Base-by-base conservation (phyloP, 2,888 invertebrate species). In the Volucella bombylans region DNA sequence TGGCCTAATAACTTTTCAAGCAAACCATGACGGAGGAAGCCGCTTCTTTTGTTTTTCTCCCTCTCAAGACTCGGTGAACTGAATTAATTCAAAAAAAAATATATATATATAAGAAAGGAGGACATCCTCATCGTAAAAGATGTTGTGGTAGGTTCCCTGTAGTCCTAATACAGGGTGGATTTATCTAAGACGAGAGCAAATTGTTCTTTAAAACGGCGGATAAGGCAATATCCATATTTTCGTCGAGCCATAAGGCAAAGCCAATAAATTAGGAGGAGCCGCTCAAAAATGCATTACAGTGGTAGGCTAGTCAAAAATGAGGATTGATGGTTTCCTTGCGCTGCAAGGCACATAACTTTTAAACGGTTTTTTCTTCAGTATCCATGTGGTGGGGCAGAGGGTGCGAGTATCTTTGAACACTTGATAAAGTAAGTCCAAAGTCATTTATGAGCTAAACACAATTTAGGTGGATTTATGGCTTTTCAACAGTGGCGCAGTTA, bases 1-100 rank as follows among this genome's bases (percentile, higher is more conserved):
- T 78, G 82, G 73, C 82, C 78, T 82, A 82, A 82, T 78, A 82
- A 82, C 78, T 78, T 78, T 68, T 78, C 62, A 73, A 55, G 52
- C 31, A 31, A 72, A 68, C 82, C 82, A 65, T 72, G 82, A 68
- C 78, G 72, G 72, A 72, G 72, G 79, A 62, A 78, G 39, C 41
- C 64, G 31, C 31, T 18, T 55, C 72, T 68, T 78, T 82, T 79
- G 79, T 79, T 61, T 68, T 15, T 54, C 39, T 49, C 31, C 55
- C n/a, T 23, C 47, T 45, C 11, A 50, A 76, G 39, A 64, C 64
- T 69, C 38, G 64, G 57, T 69, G 74, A 83, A 83, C 80, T 83
- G 80, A 74, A 80, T 71, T 80, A 68, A 65, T 54, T 80, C 83
- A 80, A 83, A 71, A 83, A 74, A 61, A 61, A 47, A 64, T n/a